These are phyloP conservation scores for Parapsyche elsis DNA, from an alignment of 1,140 invertebrate genomes.

Conservation along the genomic window DNA sequence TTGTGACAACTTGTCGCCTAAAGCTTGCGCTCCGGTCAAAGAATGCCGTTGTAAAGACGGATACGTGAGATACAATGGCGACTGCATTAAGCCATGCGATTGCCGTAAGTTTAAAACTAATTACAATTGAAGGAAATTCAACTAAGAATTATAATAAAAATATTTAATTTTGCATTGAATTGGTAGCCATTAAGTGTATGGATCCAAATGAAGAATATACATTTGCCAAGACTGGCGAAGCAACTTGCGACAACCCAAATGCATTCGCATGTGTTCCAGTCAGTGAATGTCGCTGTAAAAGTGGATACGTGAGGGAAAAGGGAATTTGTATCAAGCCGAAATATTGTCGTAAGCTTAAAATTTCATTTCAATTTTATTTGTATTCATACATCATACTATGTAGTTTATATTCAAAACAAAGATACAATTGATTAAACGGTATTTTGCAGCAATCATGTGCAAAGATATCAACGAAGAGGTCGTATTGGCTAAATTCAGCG, in stretches of 20 bases:
- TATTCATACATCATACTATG: no score
- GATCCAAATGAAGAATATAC: slow-evolving; percentile 32
- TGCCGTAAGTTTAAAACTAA: slow-evolving; percentile 19
- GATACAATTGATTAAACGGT: no score
- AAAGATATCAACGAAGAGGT: slow-evolving; percentile 21
- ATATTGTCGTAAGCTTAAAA: slow-evolving; percentile 11
- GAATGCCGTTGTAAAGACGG: slow-evolving; percentile 32
- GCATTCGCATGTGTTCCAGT: not conserved
- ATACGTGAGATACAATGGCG: slow-evolving; percentile 20
- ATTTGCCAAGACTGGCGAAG: not conserved
- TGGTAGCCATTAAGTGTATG: not conserved
- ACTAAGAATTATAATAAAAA: no score
- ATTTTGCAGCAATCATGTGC: slow-evolving; percentile 22
- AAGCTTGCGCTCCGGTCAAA: not conserved
- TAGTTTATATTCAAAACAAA: not conserved
- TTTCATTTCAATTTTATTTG: no score
- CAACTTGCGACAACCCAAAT: slow-evolving; percentile 18
- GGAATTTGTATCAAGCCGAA: not conserved
- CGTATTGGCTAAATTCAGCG: slow-evolving; percentile 17
- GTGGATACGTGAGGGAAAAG: slow-evolving; percentile 2
- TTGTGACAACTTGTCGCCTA: not conserved
- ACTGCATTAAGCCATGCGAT: not conserved
- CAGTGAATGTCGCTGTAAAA: slow-evolving; percentile 18
- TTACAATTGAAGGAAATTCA: not conserved
- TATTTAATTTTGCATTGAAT: slow-evolving; percentile 25